A percentile compares a stretch with the other conserved stretches of the same genome.
These are phyloP conservation scores for Sympetrum striolatum DNA, from an alignment of 2,888 invertebrate species.

Conservation along the genomic window DNA sequence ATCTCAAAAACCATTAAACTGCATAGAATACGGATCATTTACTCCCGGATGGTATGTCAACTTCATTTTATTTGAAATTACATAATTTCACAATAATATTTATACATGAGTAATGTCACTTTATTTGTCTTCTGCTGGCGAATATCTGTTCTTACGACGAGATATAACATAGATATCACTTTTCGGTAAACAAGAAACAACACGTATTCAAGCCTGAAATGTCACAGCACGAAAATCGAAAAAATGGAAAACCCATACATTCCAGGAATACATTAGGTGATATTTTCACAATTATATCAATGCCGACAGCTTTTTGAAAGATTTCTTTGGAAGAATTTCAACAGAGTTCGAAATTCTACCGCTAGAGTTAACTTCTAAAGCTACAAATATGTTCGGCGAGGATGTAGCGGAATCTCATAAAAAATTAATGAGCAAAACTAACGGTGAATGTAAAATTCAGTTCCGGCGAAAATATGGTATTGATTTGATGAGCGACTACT, in stretches of 20 bases:
- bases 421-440: not conserved
- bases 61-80: no score
- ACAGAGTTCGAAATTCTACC: not conserved
- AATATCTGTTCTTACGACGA: not conserved
- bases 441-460: not conserved
- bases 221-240: not conserved
- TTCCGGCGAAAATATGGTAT: slow-evolving; percentile 19
- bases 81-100: no score
- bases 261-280: not conserved
- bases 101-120: no score
- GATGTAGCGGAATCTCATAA: not conserved
- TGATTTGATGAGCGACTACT: slow-evolving; percentile 23
- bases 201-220: not conserved
- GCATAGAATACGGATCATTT: no score
- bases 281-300: not conserved
- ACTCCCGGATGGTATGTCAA: no score
- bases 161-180: not conserved
- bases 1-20: no score
- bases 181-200: not conserved
- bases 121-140: no score
- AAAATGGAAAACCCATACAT: not conserved
- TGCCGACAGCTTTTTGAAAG: not conserved
- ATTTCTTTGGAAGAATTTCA: not conserved
- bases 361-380: not conserved
- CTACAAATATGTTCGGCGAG: not conserved